Conservation (phyloP, 2,888 invertebrate genomes). For the Apodemia mormo region DNA sequence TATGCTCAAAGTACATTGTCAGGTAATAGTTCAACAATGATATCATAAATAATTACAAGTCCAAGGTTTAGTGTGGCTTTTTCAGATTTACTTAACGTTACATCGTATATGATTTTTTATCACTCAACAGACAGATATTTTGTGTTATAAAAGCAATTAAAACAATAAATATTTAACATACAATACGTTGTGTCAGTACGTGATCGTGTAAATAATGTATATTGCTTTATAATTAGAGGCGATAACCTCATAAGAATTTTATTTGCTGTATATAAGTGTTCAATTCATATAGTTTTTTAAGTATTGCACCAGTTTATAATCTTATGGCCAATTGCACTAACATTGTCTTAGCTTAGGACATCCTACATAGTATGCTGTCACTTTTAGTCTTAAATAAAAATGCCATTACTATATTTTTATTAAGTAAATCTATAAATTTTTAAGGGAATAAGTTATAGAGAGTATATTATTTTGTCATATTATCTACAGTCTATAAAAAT, state of each 20-base stretch:
- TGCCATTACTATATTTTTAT: too few species aligned
- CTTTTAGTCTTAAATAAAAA: too few species aligned
- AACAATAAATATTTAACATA: neutral
- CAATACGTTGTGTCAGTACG: neutral
- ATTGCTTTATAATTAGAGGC: neutral
- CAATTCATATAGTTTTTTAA: too few species aligned
- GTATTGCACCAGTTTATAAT: too few species aligned
- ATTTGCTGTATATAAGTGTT: slow-evolving; percentile 27
- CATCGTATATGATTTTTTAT: neutral
- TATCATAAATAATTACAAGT: neutral
- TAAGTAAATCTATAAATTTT: too few species aligned
- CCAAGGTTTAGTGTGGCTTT: neutral
- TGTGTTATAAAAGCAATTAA: neutral
- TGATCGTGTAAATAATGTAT: neutral
- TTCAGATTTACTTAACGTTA: neutral
- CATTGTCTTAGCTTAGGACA: too few species aligned
- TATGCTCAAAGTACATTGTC: slow-evolving; percentile 7
- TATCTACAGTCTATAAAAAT: too few species aligned
- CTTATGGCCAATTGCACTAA: too few species aligned
- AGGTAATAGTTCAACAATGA: slow-evolving; percentile 4
- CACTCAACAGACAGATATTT: neutral
- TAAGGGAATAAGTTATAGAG: too few species aligned
- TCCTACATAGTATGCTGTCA: too few species aligned
- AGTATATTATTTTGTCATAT: too few species aligned
- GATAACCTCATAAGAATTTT: slow-evolving; percentile 8